phyloP scores from a whole-genome alignment of 2,797 vertebrate species.

The Cottoperca gobio region DNA sequence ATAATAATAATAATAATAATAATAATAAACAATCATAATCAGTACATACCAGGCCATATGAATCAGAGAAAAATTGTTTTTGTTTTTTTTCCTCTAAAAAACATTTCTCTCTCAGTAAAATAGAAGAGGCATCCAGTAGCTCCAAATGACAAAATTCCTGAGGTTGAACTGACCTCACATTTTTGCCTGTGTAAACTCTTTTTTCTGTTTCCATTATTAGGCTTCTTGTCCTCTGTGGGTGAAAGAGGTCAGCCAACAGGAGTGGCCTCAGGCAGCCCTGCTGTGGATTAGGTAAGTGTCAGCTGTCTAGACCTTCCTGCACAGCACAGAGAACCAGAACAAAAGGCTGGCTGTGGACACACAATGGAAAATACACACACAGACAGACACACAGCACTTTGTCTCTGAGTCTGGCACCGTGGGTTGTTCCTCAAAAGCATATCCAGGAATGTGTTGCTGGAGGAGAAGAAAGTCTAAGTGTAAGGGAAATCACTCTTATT shows the following conservation, averaged over 20 bases:
- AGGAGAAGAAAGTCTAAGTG: constrained; percentile 1
- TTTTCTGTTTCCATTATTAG: background rate
- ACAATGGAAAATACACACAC: constrained; percentile 67
- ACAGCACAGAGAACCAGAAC: constrained; percentile 62
- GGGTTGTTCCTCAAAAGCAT: constrained; percentile 65
- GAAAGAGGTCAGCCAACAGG: constrained; percentile 51
- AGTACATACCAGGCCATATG: too few relatives aligned
- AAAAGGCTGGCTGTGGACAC: constrained; percentile 59
- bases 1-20: too few relatives aligned
- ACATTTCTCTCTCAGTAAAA: background rate
- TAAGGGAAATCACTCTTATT: background rate
- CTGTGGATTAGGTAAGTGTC: constrained; percentile 71
- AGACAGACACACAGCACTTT: constrained; percentile 32
- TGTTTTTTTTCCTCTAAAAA: background rate
- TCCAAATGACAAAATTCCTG: background rate
- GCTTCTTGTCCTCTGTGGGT: constrained; percentile 21
- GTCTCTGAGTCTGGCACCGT: constrained; percentile 40
- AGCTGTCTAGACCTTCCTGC: constrained; percentile 71
- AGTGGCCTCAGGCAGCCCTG: constrained; percentile 56
- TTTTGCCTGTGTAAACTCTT: background rate
- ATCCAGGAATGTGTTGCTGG: constrained; percentile 30
- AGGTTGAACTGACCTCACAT: background rate
- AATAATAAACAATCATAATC: too few relatives aligned
- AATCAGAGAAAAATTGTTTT: background rate
- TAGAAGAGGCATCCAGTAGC: background rate